These are phyloP conservation scores for Pomatorhinus ruficollis DNA, from an alignment of 2,113 vertebrate genomes.

Conservation along the genomic window DNA sequence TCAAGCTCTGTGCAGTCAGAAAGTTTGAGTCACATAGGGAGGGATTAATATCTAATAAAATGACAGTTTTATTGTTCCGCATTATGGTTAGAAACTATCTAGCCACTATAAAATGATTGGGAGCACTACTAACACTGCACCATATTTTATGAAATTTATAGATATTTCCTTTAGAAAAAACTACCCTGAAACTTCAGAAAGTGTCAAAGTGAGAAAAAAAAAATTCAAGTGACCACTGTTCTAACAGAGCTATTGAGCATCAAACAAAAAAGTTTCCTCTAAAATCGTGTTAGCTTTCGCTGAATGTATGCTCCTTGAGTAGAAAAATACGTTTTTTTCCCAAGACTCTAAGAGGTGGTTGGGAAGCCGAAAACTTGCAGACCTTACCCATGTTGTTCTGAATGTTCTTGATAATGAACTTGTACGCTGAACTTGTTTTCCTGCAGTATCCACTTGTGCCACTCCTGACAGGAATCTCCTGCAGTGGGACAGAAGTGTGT, in stretches of 20 bases:
- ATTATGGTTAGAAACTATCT: not conserved
- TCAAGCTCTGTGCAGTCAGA: not conserved
- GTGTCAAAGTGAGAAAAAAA: not conserved
- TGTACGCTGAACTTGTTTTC: not conserved
- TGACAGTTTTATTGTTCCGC: not conserved
- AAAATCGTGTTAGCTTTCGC: not conserved
- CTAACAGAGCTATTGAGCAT: not conserved
- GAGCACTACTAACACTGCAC: not conserved
- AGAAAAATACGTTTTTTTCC: not conserved
- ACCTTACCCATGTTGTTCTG: not conserved
- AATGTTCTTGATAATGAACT: not conserved
- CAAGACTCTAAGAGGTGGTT: not conserved
- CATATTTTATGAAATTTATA: not conserved
- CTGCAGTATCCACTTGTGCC: not conserved
- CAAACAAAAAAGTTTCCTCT: not conserved
- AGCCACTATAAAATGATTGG: not conserved
- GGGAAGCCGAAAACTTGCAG: not conserved
- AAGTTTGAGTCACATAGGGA: not conserved
- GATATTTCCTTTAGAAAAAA: not conserved
- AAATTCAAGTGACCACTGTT: not conserved
- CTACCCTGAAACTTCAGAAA: not conserved
- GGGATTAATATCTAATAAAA: not conserved
- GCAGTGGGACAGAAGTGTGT: not conserved
- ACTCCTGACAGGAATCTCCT: not conserved
- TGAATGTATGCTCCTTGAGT: not conserved